These are phyloP conservation scores for Dinocampus coccinellae DNA, from an alignment of 2,888 invertebrate genomes.

Conservation along the genomic window DNA sequence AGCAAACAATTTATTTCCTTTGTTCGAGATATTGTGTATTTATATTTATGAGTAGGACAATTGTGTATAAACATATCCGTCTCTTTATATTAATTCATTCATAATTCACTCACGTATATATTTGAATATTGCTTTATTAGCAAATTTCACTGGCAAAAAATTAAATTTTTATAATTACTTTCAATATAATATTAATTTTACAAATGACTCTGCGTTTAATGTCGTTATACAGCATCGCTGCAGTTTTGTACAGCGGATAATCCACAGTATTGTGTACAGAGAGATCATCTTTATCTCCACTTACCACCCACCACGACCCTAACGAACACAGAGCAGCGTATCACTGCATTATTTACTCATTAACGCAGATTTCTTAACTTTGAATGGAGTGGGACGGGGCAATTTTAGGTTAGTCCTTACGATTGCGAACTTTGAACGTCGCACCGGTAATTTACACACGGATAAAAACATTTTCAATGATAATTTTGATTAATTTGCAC, in stretches of 20 bases:
- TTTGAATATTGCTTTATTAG: neutral
- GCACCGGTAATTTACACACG: constrained; percentile 53
- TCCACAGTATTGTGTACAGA: constrained; percentile 2
- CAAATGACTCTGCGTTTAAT: neutral
- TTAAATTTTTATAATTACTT: neutral
- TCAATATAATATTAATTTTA: neutral
- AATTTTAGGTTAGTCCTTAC: constrained; percentile 54
- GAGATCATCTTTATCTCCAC: constrained; percentile 12
- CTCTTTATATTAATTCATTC: neutral
- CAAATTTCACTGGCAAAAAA: neutral
- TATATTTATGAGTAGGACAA: neutral
- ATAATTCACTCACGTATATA: neutral
- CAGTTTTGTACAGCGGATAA: neutral
- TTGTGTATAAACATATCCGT: neutral
- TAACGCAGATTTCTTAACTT: constrained; percentile 38
- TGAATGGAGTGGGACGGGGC: constrained; percentile 33
- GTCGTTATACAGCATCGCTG: neutral
- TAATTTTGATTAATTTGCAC: constrained; percentile 45
- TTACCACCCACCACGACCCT: constrained; percentile 10
- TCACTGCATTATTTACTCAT: constrained; percentile 10
- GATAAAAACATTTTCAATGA: constrained; percentile 52
- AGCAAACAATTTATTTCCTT: neutral
- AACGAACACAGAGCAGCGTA: neutral
- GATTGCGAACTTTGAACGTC: constrained; percentile 48
- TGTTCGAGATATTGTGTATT: neutral